Percentiles rank a stretch among this genome's conserved stretches.
These are phyloP conservation scores for Mormoops blainvillei DNA, from an alignment of 2,113 vertebrate genomes.

Conservation along the genomic window DNA sequence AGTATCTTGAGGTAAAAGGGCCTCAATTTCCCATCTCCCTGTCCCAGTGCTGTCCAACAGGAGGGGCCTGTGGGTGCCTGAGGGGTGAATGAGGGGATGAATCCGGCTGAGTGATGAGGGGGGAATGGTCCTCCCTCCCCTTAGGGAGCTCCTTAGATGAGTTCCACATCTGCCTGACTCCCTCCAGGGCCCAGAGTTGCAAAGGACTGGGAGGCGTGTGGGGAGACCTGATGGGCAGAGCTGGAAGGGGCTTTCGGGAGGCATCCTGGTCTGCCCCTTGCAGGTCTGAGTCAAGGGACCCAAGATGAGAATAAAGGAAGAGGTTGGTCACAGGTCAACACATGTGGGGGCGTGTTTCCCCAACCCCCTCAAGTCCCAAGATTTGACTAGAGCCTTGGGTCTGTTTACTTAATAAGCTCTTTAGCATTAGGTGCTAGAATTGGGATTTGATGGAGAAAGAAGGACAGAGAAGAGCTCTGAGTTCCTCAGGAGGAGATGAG, in stretches of 20 bases:
- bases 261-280: not conserved
- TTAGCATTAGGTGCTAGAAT: no score
- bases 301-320: not conserved
- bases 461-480: no score
- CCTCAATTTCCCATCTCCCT: not conserved
- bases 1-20: not conserved
- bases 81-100: not conserved
- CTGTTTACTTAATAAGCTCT: not conserved
- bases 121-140: fast-evolving
- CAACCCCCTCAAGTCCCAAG: not conserved
- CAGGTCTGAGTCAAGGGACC: not conserved
- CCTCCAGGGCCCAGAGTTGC: not conserved
- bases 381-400: not conserved
- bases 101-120: not conserved
- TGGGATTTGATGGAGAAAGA: not conserved
- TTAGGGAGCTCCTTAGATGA: not conserved
- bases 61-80: not conserved
- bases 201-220: not conserved
- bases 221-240: not conserved
- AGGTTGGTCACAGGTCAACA: not conserved
- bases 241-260: not conserved
- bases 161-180: not conserved
- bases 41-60: not conserved
- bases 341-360: fast-evolving
- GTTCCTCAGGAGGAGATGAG: not conserved